Evolutionary conservation across 2,888 invertebrate genomes (phyloP).

Genomic region (Teleiodes luculella): DNA sequence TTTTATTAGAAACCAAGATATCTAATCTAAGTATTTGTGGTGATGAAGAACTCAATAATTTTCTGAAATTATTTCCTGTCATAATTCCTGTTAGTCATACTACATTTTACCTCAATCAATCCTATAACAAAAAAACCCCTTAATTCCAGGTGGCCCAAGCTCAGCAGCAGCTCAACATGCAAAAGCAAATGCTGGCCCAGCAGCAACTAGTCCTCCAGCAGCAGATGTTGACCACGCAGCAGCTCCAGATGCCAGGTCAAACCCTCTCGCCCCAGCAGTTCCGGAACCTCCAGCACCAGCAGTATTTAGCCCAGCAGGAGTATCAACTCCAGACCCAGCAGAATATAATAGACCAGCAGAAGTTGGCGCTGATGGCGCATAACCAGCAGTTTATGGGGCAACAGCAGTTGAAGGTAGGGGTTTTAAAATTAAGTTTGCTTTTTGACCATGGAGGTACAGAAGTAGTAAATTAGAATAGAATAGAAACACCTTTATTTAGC

Average conservation of each 20-base stretch:
- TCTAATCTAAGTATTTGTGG: no score
- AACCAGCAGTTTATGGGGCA: conserved; percentile 74
- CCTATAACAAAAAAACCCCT: no score
- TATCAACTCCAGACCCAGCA: conserved; percentile 74
- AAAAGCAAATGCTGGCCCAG: conserved; percentile 69
- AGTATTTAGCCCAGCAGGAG: conserved; percentile 74
- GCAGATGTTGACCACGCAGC: conserved; percentile 67
- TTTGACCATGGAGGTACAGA: no score
- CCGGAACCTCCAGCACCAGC: conserved; percentile 68
- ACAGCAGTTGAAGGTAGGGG: conserved; percentile 65
- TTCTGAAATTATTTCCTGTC: no score
- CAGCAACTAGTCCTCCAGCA: conserved; percentile 72
- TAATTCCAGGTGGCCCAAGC: conserved; percentile 46
- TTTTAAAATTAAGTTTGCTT: no score
- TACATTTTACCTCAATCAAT: no score
- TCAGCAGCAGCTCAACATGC: conserved; percentile 69
- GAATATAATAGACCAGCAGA: conserved; percentile 78
- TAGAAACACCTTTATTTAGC: no score
- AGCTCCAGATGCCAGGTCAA: conserved; percentile 65
- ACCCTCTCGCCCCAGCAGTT: conserved; percentile 68
- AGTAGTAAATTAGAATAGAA: no score
- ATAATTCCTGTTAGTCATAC: no score
- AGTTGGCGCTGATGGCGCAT: conserved; percentile 70
- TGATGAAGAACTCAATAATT: no score
- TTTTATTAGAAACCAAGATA: no score